Evolutionary conservation across 2,113 vertebrate genomes (phyloP).

Genomic region (Leiothrix lutea): DNA sequence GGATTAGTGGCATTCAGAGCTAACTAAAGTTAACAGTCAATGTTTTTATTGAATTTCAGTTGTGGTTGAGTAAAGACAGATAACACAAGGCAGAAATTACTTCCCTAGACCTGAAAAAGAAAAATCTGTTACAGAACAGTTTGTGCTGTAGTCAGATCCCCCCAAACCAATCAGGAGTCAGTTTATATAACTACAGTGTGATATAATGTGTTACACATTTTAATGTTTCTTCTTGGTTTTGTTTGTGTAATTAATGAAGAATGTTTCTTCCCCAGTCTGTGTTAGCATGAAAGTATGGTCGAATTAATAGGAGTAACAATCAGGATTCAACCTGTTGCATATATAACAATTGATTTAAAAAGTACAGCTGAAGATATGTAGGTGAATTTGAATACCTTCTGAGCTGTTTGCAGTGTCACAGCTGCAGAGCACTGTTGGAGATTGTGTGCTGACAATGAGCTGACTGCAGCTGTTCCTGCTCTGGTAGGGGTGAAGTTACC

Average conservation of each 20-base stretch:
- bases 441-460: accelerated
- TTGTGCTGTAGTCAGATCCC: neutral
- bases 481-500: neutral
- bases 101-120: neutral
- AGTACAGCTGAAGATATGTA: neutral
- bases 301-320: neutral
- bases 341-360: neutral
- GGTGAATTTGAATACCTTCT: neutral
- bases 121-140: neutral
- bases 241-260: neutral
- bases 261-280: neutral
- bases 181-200: neutral
- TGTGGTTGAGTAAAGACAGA: neutral
- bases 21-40: neutral
- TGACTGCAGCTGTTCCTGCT: neutral
- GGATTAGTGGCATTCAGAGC: neutral
- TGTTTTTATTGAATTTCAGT: neutral
- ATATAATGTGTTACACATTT: neutral
- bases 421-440: neutral
- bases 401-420: neutral
- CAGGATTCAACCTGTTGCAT: neutral
- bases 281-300: neutral
- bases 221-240: neutral
- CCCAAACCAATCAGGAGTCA: neutral
- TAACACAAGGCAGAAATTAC: neutral